These are phyloP conservation scores for Conops quadrifasciatus DNA, from an alignment of 2,888 invertebrate species.

Conservation along the genomic window DNA sequence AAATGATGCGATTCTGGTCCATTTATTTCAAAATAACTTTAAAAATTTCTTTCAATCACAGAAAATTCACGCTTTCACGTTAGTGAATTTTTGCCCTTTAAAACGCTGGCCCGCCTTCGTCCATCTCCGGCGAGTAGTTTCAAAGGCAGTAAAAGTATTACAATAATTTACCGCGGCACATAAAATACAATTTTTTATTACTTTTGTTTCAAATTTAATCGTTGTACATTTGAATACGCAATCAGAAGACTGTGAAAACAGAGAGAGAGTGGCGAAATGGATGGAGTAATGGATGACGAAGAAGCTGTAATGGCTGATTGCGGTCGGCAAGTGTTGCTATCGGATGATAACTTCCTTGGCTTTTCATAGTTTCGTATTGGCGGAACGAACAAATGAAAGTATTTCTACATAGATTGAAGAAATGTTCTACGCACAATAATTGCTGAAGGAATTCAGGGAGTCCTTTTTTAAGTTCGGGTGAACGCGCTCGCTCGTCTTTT, in stretches of 20 bases:
- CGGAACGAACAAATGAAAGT: too few species aligned
- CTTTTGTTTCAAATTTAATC: slow-evolving; percentile 41
- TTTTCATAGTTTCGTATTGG: not conserved
- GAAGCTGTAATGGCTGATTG: not conserved
- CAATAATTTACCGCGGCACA: slow-evolving; percentile 36
- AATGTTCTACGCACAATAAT: slow-evolving; percentile 5
- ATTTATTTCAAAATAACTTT: too few species aligned
- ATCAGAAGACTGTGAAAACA: too few species aligned
- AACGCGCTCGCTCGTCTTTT: slow-evolving; percentile 13
- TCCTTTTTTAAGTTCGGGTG: too few species aligned
- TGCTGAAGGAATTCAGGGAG: slow-evolving; percentile 8
- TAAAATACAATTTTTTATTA: slow-evolving; percentile 42
- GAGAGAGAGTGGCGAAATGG: too few species aligned
- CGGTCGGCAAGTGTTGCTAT: not conserved
- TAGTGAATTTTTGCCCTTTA: not conserved
- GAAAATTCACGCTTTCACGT: too few species aligned
- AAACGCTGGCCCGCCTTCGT: slow-evolving; percentile 18
- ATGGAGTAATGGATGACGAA: not conserved
- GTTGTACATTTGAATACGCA: slow-evolving; percentile 38
- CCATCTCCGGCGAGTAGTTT: slow-evolving; percentile 15
- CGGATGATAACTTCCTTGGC: not conserved
- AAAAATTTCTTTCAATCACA: too few species aligned
- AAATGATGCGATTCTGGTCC: too few species aligned
- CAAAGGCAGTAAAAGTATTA: slow-evolving; percentile 26
- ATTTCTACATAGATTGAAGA: slow-evolving; percentile 1